Evolutionary conservation across 2,888 invertebrate genomes (phyloP).

Genomic region (Heliconius charithonia): DNA sequence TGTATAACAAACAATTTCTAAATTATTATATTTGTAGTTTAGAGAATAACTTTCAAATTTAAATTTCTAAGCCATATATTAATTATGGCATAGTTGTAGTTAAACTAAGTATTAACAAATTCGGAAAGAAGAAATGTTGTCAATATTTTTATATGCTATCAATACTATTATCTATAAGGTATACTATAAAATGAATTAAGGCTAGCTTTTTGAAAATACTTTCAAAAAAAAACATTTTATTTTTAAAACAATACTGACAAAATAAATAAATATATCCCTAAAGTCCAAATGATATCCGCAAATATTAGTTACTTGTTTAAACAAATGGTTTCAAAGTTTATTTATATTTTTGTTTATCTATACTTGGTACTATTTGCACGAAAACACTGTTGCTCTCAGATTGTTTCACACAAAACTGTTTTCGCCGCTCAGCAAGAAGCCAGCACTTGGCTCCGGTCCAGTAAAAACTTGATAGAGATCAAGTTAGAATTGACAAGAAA

Average conservation of each 20-base stretch:
- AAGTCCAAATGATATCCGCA: background rate
- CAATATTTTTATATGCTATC: no score
- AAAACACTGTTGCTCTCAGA: constrained; percentile 35
- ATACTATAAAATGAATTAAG: no score
- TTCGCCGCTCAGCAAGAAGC: constrained; percentile 45
- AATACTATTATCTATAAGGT: no score
- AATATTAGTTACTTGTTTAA: background rate
- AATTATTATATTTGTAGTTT: no score
- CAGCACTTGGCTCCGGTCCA: constrained; percentile 45
- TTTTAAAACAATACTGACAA: background rate
- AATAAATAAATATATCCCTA: background rate
- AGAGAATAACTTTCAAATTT: no score
- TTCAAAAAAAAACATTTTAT: background rate
- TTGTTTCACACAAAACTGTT: constrained; percentile 46
- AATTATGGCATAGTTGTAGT: no score
- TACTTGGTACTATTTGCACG: constrained; percentile 11
- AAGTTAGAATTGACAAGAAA: constrained; percentile 49
- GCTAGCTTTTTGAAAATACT: no score
- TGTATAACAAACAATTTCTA: no score
- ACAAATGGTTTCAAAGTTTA: background rate
- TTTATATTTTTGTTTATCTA: constrained; percentile 21
- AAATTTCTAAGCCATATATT: no score
- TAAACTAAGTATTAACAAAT: no score
- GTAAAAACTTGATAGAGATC: constrained; percentile 47
- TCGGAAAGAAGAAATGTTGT: no score